Conservation (phyloP, 2,113 vertebrate genomes). For the Sterrhoptilus dennistouni region DNA sequence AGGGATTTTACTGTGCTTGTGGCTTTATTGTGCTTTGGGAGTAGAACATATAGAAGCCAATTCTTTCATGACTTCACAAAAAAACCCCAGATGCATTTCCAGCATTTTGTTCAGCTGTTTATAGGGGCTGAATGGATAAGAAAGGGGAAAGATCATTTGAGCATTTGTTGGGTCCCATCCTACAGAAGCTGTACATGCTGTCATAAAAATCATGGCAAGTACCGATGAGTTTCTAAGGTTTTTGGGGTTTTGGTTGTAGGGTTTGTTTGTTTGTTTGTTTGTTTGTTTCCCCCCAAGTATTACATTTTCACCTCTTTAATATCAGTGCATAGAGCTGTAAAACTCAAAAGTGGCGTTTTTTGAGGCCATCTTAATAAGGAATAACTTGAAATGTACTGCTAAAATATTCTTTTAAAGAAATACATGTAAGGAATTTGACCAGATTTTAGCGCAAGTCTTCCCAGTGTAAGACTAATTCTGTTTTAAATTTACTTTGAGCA, state of each 20-base stretch:
- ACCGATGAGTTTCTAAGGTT: not conserved
- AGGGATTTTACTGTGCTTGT: slow-evolving; percentile 37
- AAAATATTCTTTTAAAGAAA: not conserved
- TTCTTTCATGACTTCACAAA: slow-evolving; percentile 20
- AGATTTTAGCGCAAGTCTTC: not conserved
- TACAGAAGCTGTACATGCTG: not conserved
- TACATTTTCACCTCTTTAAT: not conserved
- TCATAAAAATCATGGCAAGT: not conserved
- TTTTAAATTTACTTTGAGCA: not conserved
- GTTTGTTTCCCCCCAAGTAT: not conserved
- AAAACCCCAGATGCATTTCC: not conserved
- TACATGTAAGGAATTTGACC: not conserved
- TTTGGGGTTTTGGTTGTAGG: no score
- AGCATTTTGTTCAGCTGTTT: not conserved
- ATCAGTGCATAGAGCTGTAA: not conserved
- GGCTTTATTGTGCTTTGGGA: slow-evolving; percentile 17
- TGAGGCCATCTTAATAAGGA: not conserved
- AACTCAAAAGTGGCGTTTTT: not conserved
- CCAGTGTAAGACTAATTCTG: not conserved
- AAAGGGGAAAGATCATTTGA: not conserved
- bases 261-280: not conserved
- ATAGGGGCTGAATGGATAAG: not conserved
- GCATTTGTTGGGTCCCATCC: not conserved
- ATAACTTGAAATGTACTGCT: not conserved
- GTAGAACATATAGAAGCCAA: not conserved